These are phyloP conservation scores for Pyrocephalus nanus DNA, from an alignment of 2,797 vertebrate genomes.

Conservation along the genomic window DNA sequence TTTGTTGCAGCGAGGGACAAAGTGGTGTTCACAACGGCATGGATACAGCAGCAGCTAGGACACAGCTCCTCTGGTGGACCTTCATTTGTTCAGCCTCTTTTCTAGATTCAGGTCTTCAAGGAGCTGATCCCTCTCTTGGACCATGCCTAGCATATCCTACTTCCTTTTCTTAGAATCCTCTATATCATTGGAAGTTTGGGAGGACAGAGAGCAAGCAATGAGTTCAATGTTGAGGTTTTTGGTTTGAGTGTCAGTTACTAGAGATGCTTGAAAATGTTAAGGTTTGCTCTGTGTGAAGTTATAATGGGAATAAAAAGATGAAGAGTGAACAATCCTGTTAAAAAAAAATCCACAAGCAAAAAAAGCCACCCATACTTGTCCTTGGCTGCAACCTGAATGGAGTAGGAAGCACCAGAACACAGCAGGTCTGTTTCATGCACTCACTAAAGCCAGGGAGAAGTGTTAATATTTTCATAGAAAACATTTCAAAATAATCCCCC, in stretches of 20 bases:
- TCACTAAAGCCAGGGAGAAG: background rate
- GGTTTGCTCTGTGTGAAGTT: background rate
- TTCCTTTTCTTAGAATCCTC: conserved; percentile 6
- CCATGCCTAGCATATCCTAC: background rate
- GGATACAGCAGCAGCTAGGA: background rate
- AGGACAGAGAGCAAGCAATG: background rate
- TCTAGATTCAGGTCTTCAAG: background rate
- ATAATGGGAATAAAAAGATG: conserved; percentile 1
- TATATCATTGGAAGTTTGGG: background rate
- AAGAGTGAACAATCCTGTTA: background rate
- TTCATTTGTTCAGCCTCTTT: background rate
- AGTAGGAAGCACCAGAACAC: conserved; percentile 10
- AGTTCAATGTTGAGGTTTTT: background rate
- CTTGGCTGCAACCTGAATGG: background rate
- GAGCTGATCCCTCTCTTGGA: background rate
- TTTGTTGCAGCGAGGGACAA: background rate
- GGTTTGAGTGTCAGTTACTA: conserved; percentile 21
- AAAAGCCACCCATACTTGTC: background rate
- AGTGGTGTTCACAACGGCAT: background rate
- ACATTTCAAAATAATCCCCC: conserved; percentile 12
- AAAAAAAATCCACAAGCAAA: background rate
- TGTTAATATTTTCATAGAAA: conserved; percentile 41
- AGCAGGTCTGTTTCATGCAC: background rate
- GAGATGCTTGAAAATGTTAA: background rate
- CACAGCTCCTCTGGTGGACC: background rate